Evolutionary conservation across 2,113 vertebrate species (phyloP).

Genomic region (Ia io): DNA sequence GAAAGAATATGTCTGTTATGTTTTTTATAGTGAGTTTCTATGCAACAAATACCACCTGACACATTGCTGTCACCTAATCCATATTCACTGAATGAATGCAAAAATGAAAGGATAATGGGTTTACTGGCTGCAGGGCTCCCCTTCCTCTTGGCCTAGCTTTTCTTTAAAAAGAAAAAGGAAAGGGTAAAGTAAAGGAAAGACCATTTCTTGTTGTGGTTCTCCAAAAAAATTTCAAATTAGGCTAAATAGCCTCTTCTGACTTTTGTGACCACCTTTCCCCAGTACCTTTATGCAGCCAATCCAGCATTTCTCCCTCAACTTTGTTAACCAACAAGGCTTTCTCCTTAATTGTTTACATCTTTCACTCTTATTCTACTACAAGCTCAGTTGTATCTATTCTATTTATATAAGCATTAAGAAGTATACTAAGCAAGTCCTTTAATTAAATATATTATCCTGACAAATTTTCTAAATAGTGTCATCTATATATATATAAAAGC

Average conservation of each 20-base stretch:
- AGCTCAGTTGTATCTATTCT: background rate
- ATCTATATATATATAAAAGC: too few relatives aligned
- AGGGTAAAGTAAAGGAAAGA: background rate
- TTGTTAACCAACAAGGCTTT: background rate
- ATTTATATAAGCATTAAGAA: background rate
- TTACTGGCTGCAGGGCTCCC: background rate
- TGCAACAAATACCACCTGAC: background rate
- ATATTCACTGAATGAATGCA: background rate
- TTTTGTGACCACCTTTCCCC: background rate
- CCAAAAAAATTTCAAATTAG: background rate
- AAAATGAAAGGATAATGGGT: background rate
- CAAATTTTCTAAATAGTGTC: background rate
- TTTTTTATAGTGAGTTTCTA: background rate
- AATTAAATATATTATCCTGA: background rate
- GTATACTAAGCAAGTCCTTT: background rate
- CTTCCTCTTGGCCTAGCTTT: background rate
- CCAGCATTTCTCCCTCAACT: background rate
- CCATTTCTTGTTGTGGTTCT: background rate
- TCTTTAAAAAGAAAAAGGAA: too few relatives aligned
- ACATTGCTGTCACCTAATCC: background rate
- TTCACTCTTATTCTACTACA: background rate
- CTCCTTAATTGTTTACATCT: background rate
- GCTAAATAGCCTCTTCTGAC: background rate
- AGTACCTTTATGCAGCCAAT: background rate
- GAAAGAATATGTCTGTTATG: background rate